Evolutionary conservation across 2,797 vertebrate species (phyloP).

Genomic region (Carapus acus): DNA sequence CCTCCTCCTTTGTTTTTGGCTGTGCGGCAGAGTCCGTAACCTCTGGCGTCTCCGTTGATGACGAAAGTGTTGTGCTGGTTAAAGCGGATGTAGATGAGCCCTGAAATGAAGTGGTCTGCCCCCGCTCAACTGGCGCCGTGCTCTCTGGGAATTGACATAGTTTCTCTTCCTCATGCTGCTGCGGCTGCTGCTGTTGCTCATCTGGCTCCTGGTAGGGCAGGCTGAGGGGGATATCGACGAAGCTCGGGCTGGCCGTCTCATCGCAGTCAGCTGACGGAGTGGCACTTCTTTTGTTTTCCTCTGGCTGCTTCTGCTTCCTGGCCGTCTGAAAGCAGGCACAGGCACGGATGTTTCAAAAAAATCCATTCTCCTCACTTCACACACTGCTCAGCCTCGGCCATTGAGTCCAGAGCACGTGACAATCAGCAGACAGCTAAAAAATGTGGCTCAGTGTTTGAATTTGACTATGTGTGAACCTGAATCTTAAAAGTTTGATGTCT

Average conservation of each 20-base stretch:
- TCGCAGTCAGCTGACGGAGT: slow-evolving; percentile 33
- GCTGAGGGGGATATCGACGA: slow-evolving; percentile 71
- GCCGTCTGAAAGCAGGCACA: slow-evolving; percentile 35
- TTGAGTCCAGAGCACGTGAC: not conserved
- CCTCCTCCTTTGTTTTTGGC: slow-evolving; percentile 23
- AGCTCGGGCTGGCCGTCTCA: slow-evolving; percentile 50
- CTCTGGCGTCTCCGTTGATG: slow-evolving; percentile 19
- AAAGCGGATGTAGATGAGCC: slow-evolving; percentile 15
- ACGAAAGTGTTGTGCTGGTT: slow-evolving; percentile 24
- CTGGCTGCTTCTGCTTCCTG: slow-evolving; percentile 62
- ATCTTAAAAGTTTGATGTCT: too few species aligned
- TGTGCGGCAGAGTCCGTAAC: slow-evolving; percentile 15
- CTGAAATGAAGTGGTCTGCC: slow-evolving; percentile 28
- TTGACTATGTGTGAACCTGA: too few species aligned
- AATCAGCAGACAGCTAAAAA: not conserved
- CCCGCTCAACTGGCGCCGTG: slow-evolving; percentile 32
- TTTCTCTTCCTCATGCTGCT: too few species aligned
- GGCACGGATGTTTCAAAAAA: not conserved
- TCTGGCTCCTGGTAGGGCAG: slow-evolving; percentile 47
- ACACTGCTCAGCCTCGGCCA: not conserved
- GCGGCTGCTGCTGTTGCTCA: slow-evolving; percentile 30
- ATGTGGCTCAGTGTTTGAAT: not conserved
- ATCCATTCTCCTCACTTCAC: not conserved
- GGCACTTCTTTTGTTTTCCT: slow-evolving; percentile 47
- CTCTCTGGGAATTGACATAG: slow-evolving; percentile 14